Evolutionary conservation across 2,113 vertebrate species (phyloP), one percentile per base, ranked within the genome.

Genomic region (Osmerus mordax): DNA sequence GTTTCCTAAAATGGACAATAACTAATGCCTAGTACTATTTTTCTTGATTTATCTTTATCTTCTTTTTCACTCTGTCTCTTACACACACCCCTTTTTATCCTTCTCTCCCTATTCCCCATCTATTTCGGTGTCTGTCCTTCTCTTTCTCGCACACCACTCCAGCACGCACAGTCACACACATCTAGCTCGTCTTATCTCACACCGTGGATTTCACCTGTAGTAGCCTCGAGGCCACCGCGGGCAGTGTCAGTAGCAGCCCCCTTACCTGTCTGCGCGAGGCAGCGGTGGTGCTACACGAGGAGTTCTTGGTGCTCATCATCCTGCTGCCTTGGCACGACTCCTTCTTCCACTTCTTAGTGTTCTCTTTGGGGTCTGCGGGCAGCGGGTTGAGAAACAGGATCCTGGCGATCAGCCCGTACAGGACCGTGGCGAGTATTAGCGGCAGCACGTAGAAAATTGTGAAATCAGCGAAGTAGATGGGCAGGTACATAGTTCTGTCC

Each of bases 381-480:
- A 99, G 92, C 41, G 97, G 94, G 84, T 94, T 97, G 67, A 99
- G 88, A 83, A 97, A 94, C 25, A 99, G 91, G 74, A 99, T 98
- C 87, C 95, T 92, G 65, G 95, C 96, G 88, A 99, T 99, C 70
- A 99, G 92, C 36, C 95, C 96, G 73, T 99, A 99, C 62, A 99
- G 91, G 2, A 98, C 93, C 5, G 94, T 97, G 0, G 97, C 96
- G 84, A 99, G 76, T 70, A 96, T 88, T 84, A 99, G 94, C 0
- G 97, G 97, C 70, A 98, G 76, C 60, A 97, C 95, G 78, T 97
- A 99, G 83, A 99, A 99, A 79, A 97, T 88, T 1, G 94, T 90
- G 29, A 97, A 99, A 80, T 99, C 96, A 71, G 96, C 94, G 85
- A 99, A 94, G 87, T 99, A 99, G 79, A 99, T 98, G 59, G 97